Conservation (phyloP, 1,140 invertebrate genomes). For the Apis dorsata region DNA sequence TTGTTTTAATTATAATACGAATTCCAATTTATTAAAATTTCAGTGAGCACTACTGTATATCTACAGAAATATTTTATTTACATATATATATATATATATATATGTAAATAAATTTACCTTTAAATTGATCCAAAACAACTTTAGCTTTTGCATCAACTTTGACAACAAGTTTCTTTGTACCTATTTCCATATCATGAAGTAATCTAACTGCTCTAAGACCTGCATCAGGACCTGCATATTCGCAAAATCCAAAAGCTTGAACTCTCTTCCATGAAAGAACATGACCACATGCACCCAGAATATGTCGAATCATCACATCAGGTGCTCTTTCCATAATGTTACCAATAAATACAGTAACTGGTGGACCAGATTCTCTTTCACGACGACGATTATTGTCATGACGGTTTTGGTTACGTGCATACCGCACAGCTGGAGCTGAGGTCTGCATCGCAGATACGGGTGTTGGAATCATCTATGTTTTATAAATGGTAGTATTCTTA, state of each 20-base stretch:
- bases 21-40: too few species aligned
- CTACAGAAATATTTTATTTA: too few species aligned
- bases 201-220: slow-evolving; percentile 96
- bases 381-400: slow-evolving; percentile 74
- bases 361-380: slow-evolving; percentile 84
- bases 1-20: too few species aligned
- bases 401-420: slow-evolving; percentile 72
- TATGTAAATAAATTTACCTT: slow-evolving; percentile 81
- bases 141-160: slow-evolving; percentile 99
- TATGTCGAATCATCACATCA: slow-evolving; percentile 96
- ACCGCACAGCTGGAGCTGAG: slow-evolving; percentile 78
- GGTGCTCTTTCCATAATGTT: slow-evolving; percentile 98
- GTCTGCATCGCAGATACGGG: slow-evolving; percentile 80
- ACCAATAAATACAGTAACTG: slow-evolving; percentile 98
- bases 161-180: slow-evolving; percentile 95
- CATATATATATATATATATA: neutral
- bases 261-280: slow-evolving; percentile 98
- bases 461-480: slow-evolving; percentile 78
- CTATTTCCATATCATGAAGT: slow-evolving; percentile 96
- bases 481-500: slow-evolving; percentile 68
- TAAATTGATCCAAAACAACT: slow-evolving; percentile 95
- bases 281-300: slow-evolving; percentile 94
- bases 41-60: too few species aligned
- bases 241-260: slow-evolving; percentile 99
- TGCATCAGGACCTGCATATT: slow-evolving; percentile 96